Evolutionary conservation across 2,888 invertebrate species (phyloP).

Genomic region (Catocala nupta): DNA sequence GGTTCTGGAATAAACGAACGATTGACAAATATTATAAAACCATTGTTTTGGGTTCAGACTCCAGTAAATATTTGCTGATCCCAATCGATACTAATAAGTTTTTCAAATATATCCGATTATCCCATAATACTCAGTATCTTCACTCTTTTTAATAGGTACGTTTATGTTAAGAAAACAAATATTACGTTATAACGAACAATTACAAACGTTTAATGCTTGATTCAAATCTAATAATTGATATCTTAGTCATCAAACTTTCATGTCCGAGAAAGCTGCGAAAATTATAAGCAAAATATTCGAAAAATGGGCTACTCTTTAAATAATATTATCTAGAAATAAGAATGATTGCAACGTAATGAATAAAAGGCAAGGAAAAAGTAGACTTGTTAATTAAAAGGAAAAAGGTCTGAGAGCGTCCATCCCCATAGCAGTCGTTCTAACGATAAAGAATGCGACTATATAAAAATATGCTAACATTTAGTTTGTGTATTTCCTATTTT

Average conservation of each 20-base stretch:
- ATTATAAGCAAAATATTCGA: neutral
- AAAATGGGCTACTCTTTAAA: slow-evolving; percentile 14
- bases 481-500: no score
- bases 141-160: no score
- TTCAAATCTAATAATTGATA: neutral
- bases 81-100: no score
- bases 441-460: slow-evolving; percentile 31
- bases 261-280: neutral
- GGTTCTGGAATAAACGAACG: no score
- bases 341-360: slow-evolving; percentile 57
- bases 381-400: slow-evolving; percentile 67
- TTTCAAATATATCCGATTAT: no score
- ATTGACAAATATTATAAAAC: no score
- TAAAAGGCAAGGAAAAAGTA: slow-evolving; percentile 57
- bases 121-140: no score
- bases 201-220: no score
- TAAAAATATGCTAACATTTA: neutral
- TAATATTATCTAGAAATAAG: slow-evolving; percentile 42
- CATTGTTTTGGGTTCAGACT: no score
- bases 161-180: no score
- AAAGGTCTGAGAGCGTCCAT: slow-evolving; percentile 28
- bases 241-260: neutral
- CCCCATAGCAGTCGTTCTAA: slow-evolving; percentile 26
- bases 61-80: no score
- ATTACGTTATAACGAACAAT: no score